Conservation (phyloP, 2,113 vertebrate species). For the Aptenodytes patagonicus region DNA sequence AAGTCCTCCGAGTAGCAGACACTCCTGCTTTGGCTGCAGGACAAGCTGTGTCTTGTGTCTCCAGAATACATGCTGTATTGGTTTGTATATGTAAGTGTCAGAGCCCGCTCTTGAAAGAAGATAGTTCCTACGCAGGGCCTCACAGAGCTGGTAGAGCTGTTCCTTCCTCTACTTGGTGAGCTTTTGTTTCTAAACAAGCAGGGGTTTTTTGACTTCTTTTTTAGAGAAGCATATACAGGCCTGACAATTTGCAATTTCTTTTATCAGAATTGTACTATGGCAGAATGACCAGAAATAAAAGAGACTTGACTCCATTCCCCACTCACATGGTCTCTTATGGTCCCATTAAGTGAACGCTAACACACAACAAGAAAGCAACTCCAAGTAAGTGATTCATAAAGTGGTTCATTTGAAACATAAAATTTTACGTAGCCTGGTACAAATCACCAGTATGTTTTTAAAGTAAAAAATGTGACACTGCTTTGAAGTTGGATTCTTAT, state of each 20-base stretch:
- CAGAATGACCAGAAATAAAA: conserved; percentile 57
- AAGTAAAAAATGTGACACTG: neutral
- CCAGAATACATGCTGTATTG: neutral
- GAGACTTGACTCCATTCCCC: conserved; percentile 37
- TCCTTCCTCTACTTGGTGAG: neutral
- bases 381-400: conserved; percentile 47
- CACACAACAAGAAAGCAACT: conserved; percentile 3
- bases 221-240: neutral
- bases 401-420: neutral
- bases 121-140: neutral
- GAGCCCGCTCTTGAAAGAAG: neutral
- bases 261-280: conserved; percentile 75
- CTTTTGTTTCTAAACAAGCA: neutral
- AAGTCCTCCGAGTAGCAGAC: neutral
- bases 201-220: neutral
- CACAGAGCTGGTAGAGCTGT: neutral
- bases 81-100: neutral
- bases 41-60: neutral
- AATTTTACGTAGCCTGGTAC: neutral
- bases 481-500: neutral
- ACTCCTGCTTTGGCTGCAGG: neutral
- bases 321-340: conserved; percentile 72
- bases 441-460: neutral
- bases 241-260: neutral
- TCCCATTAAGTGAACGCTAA: conserved; percentile 68